Evolutionary conservation across 92 coral and sea anemone genomes (phyloP).

Genomic region (Epizoanthus illoricatus): DNA sequence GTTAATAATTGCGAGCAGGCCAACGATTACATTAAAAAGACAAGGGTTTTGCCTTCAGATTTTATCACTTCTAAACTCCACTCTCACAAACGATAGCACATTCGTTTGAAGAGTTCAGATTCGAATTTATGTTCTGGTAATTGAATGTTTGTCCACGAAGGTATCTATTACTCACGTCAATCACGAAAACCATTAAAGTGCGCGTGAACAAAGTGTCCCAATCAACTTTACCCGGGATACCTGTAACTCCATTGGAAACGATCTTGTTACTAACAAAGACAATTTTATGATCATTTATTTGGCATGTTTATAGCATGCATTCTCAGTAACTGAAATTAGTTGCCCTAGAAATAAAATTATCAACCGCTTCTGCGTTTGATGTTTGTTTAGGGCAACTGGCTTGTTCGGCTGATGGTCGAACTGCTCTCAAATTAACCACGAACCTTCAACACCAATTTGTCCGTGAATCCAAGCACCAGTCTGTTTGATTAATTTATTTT

Average conservation of each 20-base stretch:
- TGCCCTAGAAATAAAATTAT: conserved; percentile 34
- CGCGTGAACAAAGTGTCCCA: conserved; percentile 53
- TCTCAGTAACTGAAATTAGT: conserved; percentile 22
- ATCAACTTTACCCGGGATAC: conserved; percentile 28
- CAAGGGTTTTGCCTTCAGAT: conserved; percentile 34
- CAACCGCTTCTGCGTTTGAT: not conserved
- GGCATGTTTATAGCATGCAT: not conserved
- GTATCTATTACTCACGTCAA: conserved; percentile 91
- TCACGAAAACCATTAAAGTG: conserved; percentile 80
- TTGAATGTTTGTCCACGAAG: conserved; percentile 81
- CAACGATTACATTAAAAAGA: conserved; percentile 49
- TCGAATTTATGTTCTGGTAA: conserved; percentile 68
- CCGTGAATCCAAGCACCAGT: conserved; percentile 2
- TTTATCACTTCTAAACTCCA: conserved; percentile 24
- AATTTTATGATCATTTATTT: conserved; percentile 5
- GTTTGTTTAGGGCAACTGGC: conserved; percentile 31
- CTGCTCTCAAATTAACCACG: conserved; percentile 17
- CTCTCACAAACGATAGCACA: conserved; percentile 14
- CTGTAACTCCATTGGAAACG: conserved; percentile 32
- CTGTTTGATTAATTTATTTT: conserved; percentile 24
- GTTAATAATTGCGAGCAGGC: conserved; percentile 33
- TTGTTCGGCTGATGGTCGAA: conserved; percentile 1
- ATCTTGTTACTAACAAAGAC: conserved; percentile 15
- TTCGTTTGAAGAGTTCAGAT: conserved; percentile 50
- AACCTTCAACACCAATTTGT: conserved; percentile 28